Percentiles rank a stretch among this genome's conserved stretches.
Conservation (phyloP, 1,140 invertebrate species). For the Idris sp. region DNA sequence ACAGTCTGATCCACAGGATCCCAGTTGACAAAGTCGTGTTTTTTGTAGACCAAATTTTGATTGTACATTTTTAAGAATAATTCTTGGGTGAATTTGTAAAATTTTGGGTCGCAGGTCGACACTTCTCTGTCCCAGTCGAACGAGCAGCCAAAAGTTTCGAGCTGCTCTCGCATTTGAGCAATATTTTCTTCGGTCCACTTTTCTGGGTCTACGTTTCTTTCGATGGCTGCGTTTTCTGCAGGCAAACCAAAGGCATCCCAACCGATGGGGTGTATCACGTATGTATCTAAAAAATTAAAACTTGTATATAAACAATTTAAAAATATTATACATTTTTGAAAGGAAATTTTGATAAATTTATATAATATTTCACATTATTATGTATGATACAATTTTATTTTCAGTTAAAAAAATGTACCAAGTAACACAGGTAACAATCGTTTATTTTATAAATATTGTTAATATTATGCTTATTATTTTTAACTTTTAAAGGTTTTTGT, state of each 20-base stretch:
- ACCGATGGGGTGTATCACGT: slow-evolving; percentile 97
- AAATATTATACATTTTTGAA: too few species aligned
- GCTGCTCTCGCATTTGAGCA: slow-evolving; percentile 91
- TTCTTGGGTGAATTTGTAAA: slow-evolving; percentile 97
- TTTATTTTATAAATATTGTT: too few species aligned
- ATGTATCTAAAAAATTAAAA: slow-evolving; percentile 65
- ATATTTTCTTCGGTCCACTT: slow-evolving; percentile 96
- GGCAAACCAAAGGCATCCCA: slow-evolving; percentile 99
- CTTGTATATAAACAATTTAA: too few species aligned
- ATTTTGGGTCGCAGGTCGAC: slow-evolving; percentile 86
- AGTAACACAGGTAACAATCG: too few species aligned
- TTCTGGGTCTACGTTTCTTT: slow-evolving; percentile 86
- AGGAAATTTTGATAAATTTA: too few species aligned
- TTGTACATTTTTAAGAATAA: slow-evolving; percentile 95
- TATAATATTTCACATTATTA: too few species aligned
- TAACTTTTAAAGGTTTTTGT: too few species aligned
- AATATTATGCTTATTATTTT: too few species aligned
- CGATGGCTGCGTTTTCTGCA: slow-evolving; percentile 98
- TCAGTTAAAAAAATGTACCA: too few species aligned
- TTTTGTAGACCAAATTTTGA: slow-evolving; percentile 90
- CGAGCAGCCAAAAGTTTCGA: slow-evolving; percentile 87
- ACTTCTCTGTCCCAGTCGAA: slow-evolving; percentile 97
- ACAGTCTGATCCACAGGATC: slow-evolving; percentile 99
- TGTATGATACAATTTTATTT: too few species aligned
- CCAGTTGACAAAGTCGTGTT: slow-evolving; percentile 96